Evolutionary conservation across 2,888 invertebrate species (phyloP).

Genomic region (Lepetodrilus schrolli): DNA sequence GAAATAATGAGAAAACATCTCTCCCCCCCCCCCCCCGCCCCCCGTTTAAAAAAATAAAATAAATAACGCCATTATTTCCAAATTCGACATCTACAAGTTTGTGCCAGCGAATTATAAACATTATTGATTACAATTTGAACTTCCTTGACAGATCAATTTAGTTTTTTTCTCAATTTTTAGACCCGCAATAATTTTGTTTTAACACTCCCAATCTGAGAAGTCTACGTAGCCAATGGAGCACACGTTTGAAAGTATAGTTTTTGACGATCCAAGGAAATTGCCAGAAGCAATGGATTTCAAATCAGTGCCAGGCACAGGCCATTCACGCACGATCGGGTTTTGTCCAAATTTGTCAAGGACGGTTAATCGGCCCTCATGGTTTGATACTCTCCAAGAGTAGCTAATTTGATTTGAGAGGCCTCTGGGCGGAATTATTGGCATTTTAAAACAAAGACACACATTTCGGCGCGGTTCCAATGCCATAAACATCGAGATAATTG

Average conservation of each 20-base stretch:
- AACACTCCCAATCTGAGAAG: background rate
- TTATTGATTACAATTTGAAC: too few relatives aligned
- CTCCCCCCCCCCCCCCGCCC: too few relatives aligned
- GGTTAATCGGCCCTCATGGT: conserved; percentile 25
- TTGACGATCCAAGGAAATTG: background rate
- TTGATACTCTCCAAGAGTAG: background rate
- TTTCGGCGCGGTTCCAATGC: background rate
- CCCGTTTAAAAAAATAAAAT: too few relatives aligned
- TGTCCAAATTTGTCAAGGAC: conserved; percentile 19
- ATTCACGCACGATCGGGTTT: background rate
- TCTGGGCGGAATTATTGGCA: conserved; percentile 7
- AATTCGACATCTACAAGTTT: too few relatives aligned
- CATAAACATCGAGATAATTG: background rate
- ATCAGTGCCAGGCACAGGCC: background rate
- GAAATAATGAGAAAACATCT: too few relatives aligned
- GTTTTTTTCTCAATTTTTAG: background rate
- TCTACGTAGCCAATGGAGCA: background rate
- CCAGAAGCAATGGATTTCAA: background rate
- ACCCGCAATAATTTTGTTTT: background rate
- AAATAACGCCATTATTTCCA: too few relatives aligned
- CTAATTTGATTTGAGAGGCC: conserved; percentile 17
- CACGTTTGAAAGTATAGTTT: background rate
- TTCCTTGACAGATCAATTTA: background rate
- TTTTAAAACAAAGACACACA: conserved; percentile 26
- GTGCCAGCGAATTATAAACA: too few relatives aligned